Conservation (phyloP, 2,113 vertebrate genomes). For the Pelmatolapia mariae region DNA sequence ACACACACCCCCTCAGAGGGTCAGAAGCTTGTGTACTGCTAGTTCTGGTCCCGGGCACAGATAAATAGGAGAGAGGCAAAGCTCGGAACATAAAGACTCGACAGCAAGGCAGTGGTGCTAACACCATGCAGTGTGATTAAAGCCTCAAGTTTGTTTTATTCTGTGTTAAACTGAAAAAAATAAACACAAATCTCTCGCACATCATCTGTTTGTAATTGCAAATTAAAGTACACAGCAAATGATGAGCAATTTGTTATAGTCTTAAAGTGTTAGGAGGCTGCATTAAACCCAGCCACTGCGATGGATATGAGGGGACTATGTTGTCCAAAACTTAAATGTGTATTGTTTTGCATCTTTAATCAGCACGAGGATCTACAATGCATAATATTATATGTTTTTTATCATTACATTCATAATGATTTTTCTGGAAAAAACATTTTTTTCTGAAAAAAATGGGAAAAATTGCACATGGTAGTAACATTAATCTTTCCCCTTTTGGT, state of each 20-base stretch:
- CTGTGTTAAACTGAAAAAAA: not conserved
- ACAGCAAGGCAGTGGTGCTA: not conserved
- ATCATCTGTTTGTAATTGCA: not conserved
- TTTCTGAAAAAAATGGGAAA: fast-evolving
- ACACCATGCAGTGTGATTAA: not conserved
- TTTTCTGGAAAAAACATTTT: fast-evolving
- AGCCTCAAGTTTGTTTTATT: not conserved
- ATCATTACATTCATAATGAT: not conserved
- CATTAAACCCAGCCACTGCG: fast-evolving
- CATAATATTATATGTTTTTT: not conserved
- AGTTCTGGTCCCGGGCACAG: not conserved
- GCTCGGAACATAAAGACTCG: not conserved
- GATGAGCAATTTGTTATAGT: not conserved
- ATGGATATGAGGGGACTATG: not conserved
- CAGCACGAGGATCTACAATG: fast-evolving
- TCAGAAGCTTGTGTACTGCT: not conserved
- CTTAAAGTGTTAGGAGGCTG: not conserved
- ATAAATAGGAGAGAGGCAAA: not conserved
- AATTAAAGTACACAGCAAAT: not conserved
- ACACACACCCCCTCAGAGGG: not conserved
- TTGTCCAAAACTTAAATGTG: not conserved
- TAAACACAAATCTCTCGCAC: not conserved
- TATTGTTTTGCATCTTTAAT: not conserved
- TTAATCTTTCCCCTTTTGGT: not conserved
- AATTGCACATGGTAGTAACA: not conserved